A percentile compares a stretch with the other conserved stretches of the same genome.
phyloP scores from a whole-genome alignment of 2,113 vertebrate species.

The Heterochromis multidens region DNA sequence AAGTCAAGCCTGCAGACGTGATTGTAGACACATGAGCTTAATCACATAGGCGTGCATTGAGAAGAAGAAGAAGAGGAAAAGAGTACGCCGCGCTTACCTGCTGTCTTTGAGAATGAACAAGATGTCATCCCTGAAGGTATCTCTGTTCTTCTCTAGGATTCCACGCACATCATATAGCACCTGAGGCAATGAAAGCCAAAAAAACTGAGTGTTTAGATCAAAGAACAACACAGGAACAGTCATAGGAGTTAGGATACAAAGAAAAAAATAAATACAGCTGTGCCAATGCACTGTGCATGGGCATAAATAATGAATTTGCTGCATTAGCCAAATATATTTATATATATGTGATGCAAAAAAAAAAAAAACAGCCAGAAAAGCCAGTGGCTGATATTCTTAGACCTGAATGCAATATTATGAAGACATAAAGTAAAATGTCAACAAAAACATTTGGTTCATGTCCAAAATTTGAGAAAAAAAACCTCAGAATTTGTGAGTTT shows the following conservation, averaged over 20 bases:
- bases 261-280: neutral
- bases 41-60: neutral
- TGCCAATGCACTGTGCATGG: neutral
- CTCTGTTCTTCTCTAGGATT: conserved; percentile 91
- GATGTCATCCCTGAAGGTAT: conserved; percentile 92
- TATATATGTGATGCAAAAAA: neutral
- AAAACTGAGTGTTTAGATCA: neutral
- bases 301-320: neutral
- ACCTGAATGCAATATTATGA: neutral
- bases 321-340: neutral
- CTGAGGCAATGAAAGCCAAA: conserved; percentile 56
- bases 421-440: neutral
- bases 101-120: conserved; percentile 91
- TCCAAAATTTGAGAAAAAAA: neutral
- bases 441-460: neutral
- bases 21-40: neutral
- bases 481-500: neutral
- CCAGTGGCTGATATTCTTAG: neutral
- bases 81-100: conserved; percentile 69
- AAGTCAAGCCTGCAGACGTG: conserved; percentile 82
- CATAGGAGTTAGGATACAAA: neutral
- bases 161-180: conserved; percentile 87
- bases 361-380: neutral
- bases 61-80: neutral
- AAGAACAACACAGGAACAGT: neutral